Evolutionary conservation across 2,888 invertebrate genomes (phyloP), one percentile per base, ranked within the genome.

Genomic region (Unio pictorum): DNA sequence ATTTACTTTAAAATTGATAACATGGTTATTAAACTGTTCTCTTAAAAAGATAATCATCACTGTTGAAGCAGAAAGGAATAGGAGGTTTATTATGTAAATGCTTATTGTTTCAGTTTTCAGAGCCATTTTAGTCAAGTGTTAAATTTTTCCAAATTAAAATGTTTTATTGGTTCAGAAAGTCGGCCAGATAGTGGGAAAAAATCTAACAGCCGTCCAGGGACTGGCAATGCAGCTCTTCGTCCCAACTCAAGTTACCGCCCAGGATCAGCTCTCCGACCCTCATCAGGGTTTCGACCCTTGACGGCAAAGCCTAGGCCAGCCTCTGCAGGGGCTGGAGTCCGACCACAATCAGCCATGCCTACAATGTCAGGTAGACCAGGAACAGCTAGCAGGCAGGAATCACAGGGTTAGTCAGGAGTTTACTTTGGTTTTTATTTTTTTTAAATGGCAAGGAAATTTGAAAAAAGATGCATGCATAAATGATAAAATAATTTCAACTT

Each of bases 161-260:
- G 15, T 28, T 57, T 67, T 67, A 30, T 34, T 63, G 68, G 54
- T n/a, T 34, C 45, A 57, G 45, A 6, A 23, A 76, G 77, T 74
- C 77, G 72, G 54, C 70, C 78, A 55, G 61, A 70, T 11, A 74
- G 74, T 71, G 71, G 71, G 54, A 57, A 56, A 15, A 26, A 26
- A 45, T 1, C 57, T 18, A 34, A 55, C 8, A 76, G 75, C 66
- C 78, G 84, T 61, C 85, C 84, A 20, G 77, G 81, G n/a, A 82
- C 83, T 60, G 77, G 81, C 23, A 81, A 82, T 60, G 82, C 83
- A 8, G 74, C 81, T 18, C 70, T 85, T 3, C 72, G 80, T 59
- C 87, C 88, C 7, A 79, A 85, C 61, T 85, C 87, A 17, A 81
- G 83, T 1, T 89, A 85, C 73, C 72, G 88, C 70, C 88, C 89